Conservation (phyloP, 2,797 vertebrate species). For the Amblyraja radiata region DNA sequence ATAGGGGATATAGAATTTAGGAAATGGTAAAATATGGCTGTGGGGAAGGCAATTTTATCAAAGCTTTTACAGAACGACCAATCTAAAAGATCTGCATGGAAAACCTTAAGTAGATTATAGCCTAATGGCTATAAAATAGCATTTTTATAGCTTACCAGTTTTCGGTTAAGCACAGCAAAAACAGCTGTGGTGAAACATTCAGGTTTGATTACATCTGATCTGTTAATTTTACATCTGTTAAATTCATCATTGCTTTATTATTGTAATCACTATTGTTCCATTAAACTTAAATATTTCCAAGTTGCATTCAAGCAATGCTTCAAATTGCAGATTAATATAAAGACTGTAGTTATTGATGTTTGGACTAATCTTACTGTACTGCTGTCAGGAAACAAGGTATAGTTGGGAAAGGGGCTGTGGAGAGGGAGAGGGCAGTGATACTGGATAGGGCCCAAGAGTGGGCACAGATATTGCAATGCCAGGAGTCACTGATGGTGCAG, state of each 20-base stretch:
- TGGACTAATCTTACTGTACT: not conserved
- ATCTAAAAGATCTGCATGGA: not conserved
- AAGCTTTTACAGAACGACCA: not conserved
- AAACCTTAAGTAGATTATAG: not conserved
- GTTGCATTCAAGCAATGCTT: not conserved
- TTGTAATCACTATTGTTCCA: not conserved
- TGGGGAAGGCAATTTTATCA: not conserved
- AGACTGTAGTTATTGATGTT: not conserved
- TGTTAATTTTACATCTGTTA: not conserved
- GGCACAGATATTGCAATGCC: no score
- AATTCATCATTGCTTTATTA: not conserved
- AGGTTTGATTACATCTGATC: not conserved
- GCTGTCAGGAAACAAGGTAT: no score
- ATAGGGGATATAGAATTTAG: not conserved
- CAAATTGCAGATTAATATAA: not conserved
- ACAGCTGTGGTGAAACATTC: not conserved
- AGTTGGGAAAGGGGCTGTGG: no score
- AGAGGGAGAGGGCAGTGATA: no score
- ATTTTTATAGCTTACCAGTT: conserved; percentile 2
- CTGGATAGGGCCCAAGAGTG: no score
- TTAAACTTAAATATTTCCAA: not conserved
- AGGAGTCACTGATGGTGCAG: no score
- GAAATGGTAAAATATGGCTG: not conserved
- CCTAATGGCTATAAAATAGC: not conserved
- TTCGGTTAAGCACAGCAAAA: not conserved